Percentiles rank a stretch among this genome's conserved stretches.
Evolutionary conservation across 1,140 invertebrate genomes (phyloP).

Genomic region (Cotesia typhae): DNA sequence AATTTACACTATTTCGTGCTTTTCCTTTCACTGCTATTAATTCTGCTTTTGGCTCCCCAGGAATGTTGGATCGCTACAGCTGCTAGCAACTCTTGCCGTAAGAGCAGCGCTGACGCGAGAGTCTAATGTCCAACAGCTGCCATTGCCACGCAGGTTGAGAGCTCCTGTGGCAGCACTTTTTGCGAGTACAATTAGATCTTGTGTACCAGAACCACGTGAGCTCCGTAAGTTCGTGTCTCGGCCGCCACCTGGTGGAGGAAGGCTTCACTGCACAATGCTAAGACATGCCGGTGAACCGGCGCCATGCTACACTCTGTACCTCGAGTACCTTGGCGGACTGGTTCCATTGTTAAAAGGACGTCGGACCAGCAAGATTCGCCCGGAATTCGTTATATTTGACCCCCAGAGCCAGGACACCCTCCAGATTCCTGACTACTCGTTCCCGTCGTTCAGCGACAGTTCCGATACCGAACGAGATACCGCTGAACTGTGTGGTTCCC

Average conservation of each 20-base stretch:
- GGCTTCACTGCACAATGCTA: slow-evolving; percentile 96
- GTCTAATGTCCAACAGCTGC: slow-evolving; percentile 72
- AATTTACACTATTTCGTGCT: slow-evolving; percentile 29
- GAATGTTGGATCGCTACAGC: slow-evolving; percentile 87
- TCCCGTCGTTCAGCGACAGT: slow-evolving; percentile 69
- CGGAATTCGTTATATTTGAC: slow-evolving; percentile 98
- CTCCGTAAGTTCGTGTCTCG: slow-evolving; percentile 92
- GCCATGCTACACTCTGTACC: slow-evolving; percentile 92
- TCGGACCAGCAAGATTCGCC: slow-evolving; percentile 93
- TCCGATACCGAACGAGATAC: slow-evolving; percentile 82
- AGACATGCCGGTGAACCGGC: slow-evolving; percentile 77
- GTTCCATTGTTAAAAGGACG: slow-evolving; percentile 96
- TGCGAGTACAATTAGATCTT: slow-evolving; percentile 96
- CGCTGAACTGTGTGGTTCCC: slow-evolving; percentile 69
- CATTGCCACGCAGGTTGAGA: slow-evolving; percentile 85
- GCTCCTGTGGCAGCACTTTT: slow-evolving; percentile 88
- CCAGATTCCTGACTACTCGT: slow-evolving; percentile 54
- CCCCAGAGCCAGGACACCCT: slow-evolving; percentile 73
- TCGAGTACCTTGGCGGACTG: slow-evolving; percentile 95
- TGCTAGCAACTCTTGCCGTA: slow-evolving; percentile 82
- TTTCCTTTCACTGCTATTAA: slow-evolving; percentile 5
- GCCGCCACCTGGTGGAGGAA: slow-evolving; percentile 83
- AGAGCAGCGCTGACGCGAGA: slow-evolving; percentile 70
- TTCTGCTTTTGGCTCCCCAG: slow-evolving; percentile 56
- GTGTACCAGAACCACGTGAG: slow-evolving; percentile 87